phyloP scores from a whole-genome alignment of 2,113 vertebrate genomes.

The Mormyrus iriodes region DNA sequence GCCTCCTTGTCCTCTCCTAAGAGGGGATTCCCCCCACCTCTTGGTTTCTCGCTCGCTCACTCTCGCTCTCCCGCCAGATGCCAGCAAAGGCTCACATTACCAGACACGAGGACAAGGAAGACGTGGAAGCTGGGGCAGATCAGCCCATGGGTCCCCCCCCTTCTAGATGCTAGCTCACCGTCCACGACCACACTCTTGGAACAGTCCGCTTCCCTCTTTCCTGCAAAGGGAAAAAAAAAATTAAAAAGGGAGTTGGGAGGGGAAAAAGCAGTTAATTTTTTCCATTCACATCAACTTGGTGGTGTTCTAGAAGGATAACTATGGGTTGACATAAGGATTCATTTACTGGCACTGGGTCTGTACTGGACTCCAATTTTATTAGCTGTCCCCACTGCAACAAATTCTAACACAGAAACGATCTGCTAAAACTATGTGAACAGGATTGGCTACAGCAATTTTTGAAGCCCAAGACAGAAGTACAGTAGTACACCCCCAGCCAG shows the following conservation, averaged over 20 bases:
- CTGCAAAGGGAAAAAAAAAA: slow-evolving; percentile 26
- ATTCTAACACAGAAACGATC: not conserved
- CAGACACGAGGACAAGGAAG: not conserved
- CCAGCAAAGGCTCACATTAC: slow-evolving; percentile 32
- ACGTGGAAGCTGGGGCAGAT: slow-evolving; percentile 31
- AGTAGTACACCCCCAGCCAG: not conserved
- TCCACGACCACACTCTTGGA: slow-evolving; percentile 32
- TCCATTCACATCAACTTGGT: slow-evolving; percentile 8
- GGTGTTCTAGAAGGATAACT: not conserved
- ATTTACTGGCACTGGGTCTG: not conserved
- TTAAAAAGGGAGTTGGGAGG: not conserved
- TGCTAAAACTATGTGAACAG: not conserved
- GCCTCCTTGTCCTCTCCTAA: not conserved
- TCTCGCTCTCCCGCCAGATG: slow-evolving; percentile 24
- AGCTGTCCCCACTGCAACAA: not conserved
- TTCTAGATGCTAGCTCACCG: slow-evolving; percentile 14
- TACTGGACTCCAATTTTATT: not conserved
- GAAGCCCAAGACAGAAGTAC: not conserved
- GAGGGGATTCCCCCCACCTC: slow-evolving; percentile 1
- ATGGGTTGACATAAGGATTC: not conserved
- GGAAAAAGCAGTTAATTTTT: not conserved
- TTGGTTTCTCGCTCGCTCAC: not conserved
- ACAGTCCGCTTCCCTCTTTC: slow-evolving; percentile 15
- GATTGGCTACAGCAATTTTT: not conserved
- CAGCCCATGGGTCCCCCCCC: slow-evolving; percentile 23